Conservation (phyloP, 1,140 invertebrate species). For the Bombus impatiens region DNA sequence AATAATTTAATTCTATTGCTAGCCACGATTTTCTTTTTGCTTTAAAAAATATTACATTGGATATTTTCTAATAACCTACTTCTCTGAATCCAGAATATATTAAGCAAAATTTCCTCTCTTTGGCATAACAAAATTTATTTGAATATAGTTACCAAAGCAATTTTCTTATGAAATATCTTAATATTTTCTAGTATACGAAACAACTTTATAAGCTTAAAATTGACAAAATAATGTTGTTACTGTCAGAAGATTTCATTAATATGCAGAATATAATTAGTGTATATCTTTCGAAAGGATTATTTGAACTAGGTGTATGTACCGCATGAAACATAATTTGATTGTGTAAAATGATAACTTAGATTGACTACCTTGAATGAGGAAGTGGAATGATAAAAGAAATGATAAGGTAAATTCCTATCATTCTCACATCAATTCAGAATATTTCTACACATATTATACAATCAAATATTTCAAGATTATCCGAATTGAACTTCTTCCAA, state of each 20-base stretch:
- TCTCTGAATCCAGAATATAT: neutral
- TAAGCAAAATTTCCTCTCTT: neutral
- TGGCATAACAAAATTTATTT: neutral
- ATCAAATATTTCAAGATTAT: slow-evolving; percentile 36
- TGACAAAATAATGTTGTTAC: neutral
- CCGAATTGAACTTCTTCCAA: slow-evolving; percentile 19
- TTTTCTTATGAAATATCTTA: neutral
- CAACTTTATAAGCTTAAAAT: neutral
- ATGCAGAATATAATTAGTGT: neutral
- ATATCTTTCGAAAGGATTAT: neutral
- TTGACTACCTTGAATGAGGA: slow-evolving; percentile 20
- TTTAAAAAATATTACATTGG: neutral
- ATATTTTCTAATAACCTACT: neutral
- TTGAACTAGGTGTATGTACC: neutral
- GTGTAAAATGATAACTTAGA: neutral
- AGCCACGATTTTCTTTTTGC: neutral
- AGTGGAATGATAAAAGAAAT: slow-evolving; percentile 39
- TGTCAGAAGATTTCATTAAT: neutral
- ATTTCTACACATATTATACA: slow-evolving; percentile 20
- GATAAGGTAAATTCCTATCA: neutral
- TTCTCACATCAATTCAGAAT: slow-evolving; percentile 1
- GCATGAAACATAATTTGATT: neutral
- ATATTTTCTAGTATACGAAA: neutral
- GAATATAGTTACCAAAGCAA: neutral
- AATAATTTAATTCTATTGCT: slow-evolving; percentile 28